These are phyloP conservation scores for Ammospiza maritima DNA, from an alignment of 2,797 vertebrate genomes.

Conservation along the genomic window DNA sequence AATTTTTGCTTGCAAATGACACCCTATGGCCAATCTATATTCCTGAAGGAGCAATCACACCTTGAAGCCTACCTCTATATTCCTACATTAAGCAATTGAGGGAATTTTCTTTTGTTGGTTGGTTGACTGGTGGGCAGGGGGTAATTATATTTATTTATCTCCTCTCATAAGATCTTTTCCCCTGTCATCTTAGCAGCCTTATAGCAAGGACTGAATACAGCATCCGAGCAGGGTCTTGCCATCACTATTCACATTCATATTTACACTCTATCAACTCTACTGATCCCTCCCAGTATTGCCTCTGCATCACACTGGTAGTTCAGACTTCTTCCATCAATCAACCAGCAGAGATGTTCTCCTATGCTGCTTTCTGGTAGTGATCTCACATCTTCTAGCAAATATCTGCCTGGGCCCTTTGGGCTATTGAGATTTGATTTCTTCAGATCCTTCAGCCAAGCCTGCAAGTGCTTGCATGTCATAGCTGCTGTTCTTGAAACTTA, in stretches of 20 bases:
- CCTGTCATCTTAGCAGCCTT: neutral
- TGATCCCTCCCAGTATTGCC: neutral
- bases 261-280: neutral
- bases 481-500: neutral
- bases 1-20: neutral
- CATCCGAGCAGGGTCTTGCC: neutral
- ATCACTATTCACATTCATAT: neutral
- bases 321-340: neutral
- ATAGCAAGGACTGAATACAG: neutral
- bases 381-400: neutral
- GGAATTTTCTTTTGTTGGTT: accelerated
- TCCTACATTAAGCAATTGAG: neutral
- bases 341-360: neutral
- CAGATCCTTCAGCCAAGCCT: neutral
- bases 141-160: neutral
- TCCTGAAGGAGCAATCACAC: neutral
- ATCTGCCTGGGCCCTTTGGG: neutral
- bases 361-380: neutral
- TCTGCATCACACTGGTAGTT: neutral
- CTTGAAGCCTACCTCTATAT: neutral
- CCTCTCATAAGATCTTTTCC: neutral
- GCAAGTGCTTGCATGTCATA: neutral
- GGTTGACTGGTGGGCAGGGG: accelerated
- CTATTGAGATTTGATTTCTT: neutral
- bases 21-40: neutral